These are phyloP conservation scores for Vanessa atalanta DNA, from an alignment of 1,140 invertebrate species.

Conservation along the genomic window DNA sequence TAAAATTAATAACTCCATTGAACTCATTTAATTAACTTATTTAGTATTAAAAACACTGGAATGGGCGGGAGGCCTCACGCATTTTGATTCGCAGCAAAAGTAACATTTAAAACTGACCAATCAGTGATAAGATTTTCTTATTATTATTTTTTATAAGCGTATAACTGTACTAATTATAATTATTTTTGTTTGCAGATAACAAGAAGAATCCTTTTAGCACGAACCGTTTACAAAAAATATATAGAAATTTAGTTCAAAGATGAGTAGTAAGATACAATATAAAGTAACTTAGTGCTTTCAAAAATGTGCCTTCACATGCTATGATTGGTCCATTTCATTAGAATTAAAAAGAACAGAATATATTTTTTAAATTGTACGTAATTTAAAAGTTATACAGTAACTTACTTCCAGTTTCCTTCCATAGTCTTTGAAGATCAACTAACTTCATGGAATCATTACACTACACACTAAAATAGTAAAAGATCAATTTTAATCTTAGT, in stretches of 20 bases:
- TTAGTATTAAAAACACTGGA: no score
- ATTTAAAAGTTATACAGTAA: no score
- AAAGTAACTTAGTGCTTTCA: slow-evolving; percentile 57
- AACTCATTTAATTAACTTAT: no score
- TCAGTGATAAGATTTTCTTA: no score
- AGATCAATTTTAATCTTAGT: background rate
- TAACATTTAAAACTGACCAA: no score
- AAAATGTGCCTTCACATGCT: slow-evolving; percentile 60
- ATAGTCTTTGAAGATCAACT: no score
- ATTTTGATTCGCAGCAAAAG: no score
- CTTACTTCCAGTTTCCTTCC: no score
- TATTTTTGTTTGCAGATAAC: slow-evolving; percentile 20
- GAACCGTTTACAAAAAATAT: slow-evolving; percentile 21
- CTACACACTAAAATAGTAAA: background rate
- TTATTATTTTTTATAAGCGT: background rate
- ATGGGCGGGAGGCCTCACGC: no score
- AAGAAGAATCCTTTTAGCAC: slow-evolving; percentile 18
- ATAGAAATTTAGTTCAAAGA: slow-evolving; percentile 19
- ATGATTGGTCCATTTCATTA: slow-evolving; percentile 35
- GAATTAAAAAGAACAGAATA: background rate
- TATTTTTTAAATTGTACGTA: background rate
- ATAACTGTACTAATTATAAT: background rate
- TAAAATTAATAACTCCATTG: no score
- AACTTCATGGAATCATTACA: no score
- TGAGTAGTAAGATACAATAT: slow-evolving; percentile 38